phyloP scores from a whole-genome alignment of 2,888 invertebrate species.

The Ceraclea dissimilis region DNA sequence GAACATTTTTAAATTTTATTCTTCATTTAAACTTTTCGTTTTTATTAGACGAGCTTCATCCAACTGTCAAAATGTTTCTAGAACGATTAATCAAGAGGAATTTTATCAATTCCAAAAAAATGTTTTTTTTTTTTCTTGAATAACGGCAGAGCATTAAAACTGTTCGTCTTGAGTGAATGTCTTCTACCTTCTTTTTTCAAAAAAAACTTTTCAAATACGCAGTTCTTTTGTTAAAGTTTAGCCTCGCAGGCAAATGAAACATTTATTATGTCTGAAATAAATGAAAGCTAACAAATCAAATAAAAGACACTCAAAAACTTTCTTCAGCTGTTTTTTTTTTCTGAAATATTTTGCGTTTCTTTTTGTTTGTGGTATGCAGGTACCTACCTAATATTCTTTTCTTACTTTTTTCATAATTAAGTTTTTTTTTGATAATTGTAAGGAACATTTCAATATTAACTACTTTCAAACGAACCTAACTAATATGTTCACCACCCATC shows the following conservation, averaged over 20 bases:
- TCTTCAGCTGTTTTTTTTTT: not conserved
- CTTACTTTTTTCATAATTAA: too few relatives aligned
- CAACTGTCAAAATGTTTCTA: constrained; percentile 14
- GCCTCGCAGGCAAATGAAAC: constrained; percentile 4
- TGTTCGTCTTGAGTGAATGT: not conserved
- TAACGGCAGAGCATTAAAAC: not conserved
- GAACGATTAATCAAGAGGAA: constrained; percentile 24
- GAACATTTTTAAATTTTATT: not conserved
- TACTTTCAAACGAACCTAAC: too few relatives aligned
- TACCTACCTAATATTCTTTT: too few relatives aligned
- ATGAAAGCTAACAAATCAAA: constrained; percentile 1
- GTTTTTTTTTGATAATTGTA: too few relatives aligned
- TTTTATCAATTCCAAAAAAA: constrained; percentile 22
- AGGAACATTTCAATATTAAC: too few relatives aligned
- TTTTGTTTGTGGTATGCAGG: too few relatives aligned
- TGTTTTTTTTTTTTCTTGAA: not conserved
- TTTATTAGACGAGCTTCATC: not conserved
- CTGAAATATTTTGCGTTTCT: too few relatives aligned
- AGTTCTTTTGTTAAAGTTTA: constrained; percentile 6
- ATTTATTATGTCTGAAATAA: not conserved
- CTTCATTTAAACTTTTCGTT: not conserved
- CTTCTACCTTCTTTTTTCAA: not conserved
- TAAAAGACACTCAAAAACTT: not conserved
- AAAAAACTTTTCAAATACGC: constrained; percentile 17
- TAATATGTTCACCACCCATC: too few relatives aligned